Evolutionary conservation across 1,140 invertebrate species (phyloP), one percentile per base, ranked within the genome.

Genomic region (Cydia splendana): DNA sequence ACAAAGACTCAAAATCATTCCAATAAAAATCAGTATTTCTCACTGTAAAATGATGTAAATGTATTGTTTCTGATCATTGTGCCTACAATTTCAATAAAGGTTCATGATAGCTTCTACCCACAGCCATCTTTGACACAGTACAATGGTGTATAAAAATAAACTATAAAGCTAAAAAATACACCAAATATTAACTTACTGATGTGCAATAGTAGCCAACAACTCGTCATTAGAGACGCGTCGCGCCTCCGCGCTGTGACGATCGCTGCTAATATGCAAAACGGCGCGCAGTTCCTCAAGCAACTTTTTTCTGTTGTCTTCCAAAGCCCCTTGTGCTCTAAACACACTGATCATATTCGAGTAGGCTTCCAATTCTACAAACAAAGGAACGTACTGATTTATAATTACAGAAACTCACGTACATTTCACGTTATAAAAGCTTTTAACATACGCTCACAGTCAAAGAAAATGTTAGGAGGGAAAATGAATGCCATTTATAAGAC

Each of bases 141-240:
- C 76, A 84, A 81, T 77, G 82, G 78, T 82, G 82, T 87, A 83
- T 86, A 86, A 88, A 88, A 88, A 87, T 89, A 87, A 87, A 87
- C 84, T 79, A 85, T 81, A 65, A 83, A 81, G 79, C 76, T 75
- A 81, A 80, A 77, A 80, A 69, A 80, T 82, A 81, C 75, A 78
- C 77, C 67, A 80, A 86, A 82, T 79, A 79, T 81, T 51, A 81
- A 87, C 95, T 95, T 95, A 98, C 97, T 96, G 96, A 87, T 97
- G 96, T 83, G 98, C 97, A 91, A 99, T 97, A 69, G 96, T 97
- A 82, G 96, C 95, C 75, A 99, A 93, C 89, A 96, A 95, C 89
- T 98, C 97, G 94, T 98, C 98, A 94, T 98, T 98, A 77, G 97
- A 96, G 79, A 97, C 98, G 87, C 98, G 95, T 79, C 98, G 94